These are phyloP conservation scores for Drosophila equinoxialis DNA, from an alignment of 1,140 invertebrate genomes.

Conservation along the genomic window DNA sequence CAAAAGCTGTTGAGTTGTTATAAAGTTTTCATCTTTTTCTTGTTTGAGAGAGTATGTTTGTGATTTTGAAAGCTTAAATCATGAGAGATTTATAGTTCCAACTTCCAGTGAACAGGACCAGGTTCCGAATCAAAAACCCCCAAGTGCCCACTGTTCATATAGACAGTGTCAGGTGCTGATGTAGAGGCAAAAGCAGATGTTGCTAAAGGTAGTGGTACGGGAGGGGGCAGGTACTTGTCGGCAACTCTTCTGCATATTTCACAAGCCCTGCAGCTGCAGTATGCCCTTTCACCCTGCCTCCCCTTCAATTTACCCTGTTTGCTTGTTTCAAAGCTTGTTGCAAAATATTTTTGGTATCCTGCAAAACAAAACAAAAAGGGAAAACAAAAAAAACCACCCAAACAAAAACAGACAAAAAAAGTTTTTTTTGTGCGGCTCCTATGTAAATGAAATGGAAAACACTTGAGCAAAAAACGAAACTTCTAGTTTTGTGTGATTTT, in stretches of 20 bases:
- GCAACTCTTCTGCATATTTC: constrained; percentile 43
- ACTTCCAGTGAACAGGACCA: background rate
- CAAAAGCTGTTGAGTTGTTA: constrained; percentile 10
- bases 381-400: background rate
- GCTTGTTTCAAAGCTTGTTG: constrained; percentile 25
- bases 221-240: constrained; percentile 5
- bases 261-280: constrained; percentile 34
- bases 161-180: background rate
- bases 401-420: background rate
- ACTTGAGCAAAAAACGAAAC: constrained; percentile 59
- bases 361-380: background rate
- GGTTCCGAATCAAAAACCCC: background rate
- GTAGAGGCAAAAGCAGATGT: constrained; percentile 7
- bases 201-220: background rate
- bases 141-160: background rate
- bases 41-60: background rate
- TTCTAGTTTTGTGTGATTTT: constrained; percentile 9
- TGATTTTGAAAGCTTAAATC: constrained; percentile 13
- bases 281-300: background rate
- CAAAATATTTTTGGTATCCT: constrained; percentile 58
- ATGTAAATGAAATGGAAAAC: constrained; percentile 78
- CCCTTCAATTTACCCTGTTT: background rate
- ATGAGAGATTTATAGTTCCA: constrained; percentile 3
- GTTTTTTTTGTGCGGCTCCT: constrained; percentile 47
- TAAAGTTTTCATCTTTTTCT: background rate